Evolutionary conservation across 2,888 invertebrate genomes (phyloP), one percentile per base, ranked within the genome.

Genomic region (Brenthis daphne): DNA sequence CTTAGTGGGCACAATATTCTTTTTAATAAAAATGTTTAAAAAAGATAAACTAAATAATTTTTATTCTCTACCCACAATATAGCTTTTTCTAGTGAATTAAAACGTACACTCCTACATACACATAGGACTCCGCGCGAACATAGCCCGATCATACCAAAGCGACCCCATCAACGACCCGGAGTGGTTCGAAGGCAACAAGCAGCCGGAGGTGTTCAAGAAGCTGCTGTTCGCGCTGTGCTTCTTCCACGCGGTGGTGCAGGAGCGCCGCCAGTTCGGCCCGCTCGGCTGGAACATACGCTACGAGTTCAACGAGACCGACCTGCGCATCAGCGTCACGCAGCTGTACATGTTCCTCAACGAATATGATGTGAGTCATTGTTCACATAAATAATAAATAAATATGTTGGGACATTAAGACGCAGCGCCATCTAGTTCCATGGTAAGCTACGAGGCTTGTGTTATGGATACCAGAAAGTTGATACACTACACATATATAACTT

Each of bases 251-350:
- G 94, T 98, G 57, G 95, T 98, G 0, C 98, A 98, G 86, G 99
- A 99, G 86, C 93, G 99, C 65, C 90, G 97, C 6, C 97, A 97
- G 86, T 99, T 98, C 83, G 98, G 98, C 0, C 96, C 98, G 0
- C 94, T 98, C 29, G 99, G 99, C 0, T 99, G 98, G 98, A 99
- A 99, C 84, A 98, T 97, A 72, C 95, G 96, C 0, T 99, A 99
- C 82, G 98, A 98, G 83, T 99, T 99, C 86, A 98, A 98, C 82
- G 98, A 99, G 84, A 98, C 98, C 0, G 99, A 99, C 87, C 91
- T 99, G 53, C 94, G 96, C 69, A 98, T 99, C 73, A 98, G 98
- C 74, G 95, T 97, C 51, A 94, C 96, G 80, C 99, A 99, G 83
- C 90, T 99, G 14, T 96, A 96, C 84, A 97, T 98, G 94, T 97